Percentiles rank a stretch among this genome's conserved stretches.
Conservation (phyloP, 1,140 invertebrate genomes). For the Hylaeus anthracinus region DNA sequence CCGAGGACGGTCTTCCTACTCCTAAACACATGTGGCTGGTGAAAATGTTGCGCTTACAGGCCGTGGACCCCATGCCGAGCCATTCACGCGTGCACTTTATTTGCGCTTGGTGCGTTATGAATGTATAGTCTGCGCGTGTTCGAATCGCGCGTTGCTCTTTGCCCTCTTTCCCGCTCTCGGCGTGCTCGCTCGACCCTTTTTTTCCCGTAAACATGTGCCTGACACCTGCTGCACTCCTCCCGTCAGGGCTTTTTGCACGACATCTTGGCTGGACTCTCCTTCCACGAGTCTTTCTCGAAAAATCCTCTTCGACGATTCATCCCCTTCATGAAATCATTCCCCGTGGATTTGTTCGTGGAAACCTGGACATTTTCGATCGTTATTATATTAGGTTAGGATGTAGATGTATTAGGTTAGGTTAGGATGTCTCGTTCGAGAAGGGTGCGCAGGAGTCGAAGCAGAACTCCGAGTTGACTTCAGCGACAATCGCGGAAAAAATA, state of each 20-base stretch:
- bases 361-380: no score
- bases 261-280: conserved; percentile 14
- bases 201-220: conserved; percentile 38
- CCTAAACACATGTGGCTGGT: conserved; percentile 30
- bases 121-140: conserved; percentile 43
- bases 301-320: neutral
- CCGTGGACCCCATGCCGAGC: conserved; percentile 49
- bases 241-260: conserved; percentile 21
- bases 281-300: no score
- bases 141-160: conserved; percentile 20
- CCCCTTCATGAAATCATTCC: neutral
- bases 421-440: no score
- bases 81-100: conserved; percentile 48
- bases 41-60: conserved; percentile 43
- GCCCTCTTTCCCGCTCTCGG: neutral
- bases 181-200: conserved; percentile 4
- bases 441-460: no score
- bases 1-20: conserved; percentile 32
- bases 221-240: conserved; percentile 41
- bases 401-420: no score
- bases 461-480: no score
- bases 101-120: conserved; percentile 37
- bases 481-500: no score
- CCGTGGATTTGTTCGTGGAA: no score
- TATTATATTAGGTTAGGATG: no score